These are phyloP conservation scores for Beaufortia kweichowensis DNA, from an alignment of 2,113 vertebrate genomes.

Conservation along the genomic window DNA sequence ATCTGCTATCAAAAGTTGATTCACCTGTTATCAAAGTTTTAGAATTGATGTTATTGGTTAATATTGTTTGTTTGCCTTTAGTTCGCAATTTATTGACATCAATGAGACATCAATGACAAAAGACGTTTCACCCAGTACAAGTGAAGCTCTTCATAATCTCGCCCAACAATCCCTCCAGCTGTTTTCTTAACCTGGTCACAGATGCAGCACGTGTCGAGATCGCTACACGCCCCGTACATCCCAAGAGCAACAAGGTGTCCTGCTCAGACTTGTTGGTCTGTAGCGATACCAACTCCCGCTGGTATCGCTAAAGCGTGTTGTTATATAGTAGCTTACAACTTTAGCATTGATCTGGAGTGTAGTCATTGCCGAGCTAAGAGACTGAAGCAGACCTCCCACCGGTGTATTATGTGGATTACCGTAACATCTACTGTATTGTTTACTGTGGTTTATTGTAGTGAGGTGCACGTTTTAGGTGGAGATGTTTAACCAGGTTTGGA, in stretches of 20 bases:
- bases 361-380: slow-evolving; percentile 21
- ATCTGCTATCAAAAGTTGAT: no score
- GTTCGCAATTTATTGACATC: no score
- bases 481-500: slow-evolving; percentile 10
- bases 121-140: neutral
- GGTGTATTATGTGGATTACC: slow-evolving; percentile 20
- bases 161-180: slow-evolving; percentile 26
- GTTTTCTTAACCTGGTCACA: slow-evolving; percentile 26
- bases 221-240: slow-evolving; percentile 8
- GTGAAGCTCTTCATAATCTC: neutral
- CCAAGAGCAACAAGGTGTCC: slow-evolving; percentile 32
- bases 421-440: slow-evolving; percentile 34
- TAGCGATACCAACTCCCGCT: slow-evolving; percentile 37
- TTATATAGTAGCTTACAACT: slow-evolving; percentile 19
- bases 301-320: slow-evolving; percentile 46
- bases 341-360: slow-evolving; percentile 16
- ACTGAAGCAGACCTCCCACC: slow-evolving; percentile 7
- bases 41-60: no score
- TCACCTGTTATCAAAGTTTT: no score
- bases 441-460: neutral
- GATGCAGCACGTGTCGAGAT: neutral
- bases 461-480: neutral
- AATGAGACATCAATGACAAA: neutral
- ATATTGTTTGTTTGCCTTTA: no score
- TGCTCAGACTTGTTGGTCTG: slow-evolving; percentile 51